Base-by-base conservation (phyloP, 2,888 invertebrate species). In the Andrena minutula region DNA sequence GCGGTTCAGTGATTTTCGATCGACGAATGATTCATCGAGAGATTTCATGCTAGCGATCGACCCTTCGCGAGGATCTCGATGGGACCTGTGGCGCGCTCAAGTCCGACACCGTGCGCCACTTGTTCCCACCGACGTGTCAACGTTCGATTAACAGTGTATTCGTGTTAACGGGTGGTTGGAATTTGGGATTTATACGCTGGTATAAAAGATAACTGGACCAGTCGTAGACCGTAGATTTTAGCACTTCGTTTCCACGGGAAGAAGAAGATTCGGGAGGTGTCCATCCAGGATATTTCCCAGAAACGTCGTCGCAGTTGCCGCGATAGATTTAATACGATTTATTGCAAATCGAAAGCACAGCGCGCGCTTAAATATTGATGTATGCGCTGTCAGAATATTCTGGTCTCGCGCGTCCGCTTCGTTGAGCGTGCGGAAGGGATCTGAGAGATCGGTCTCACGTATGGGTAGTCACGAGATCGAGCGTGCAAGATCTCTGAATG, bases 371-470 rank as follows among this genome's bases (percentile, higher is more conserved):
- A 78, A 75, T 78, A 78, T 78, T 66, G 77, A 78, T 78, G 60
- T 66, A 78, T 68, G 76, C 78, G 51, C 47, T 61, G 78, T 75
- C 78, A 68, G 76, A 76, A 79, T 69, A 75, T 77, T 60, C 64
- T 30, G 26, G 23, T n/a, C n/a, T 2, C 49, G 41, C 28, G 30
- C 49, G 61, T 51, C 3, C 23, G 61, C 51, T 23, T 20, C 64
- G 73, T 65, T 65, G 65, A n/a, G n/a, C 56, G 32, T 32, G n/a
- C 41, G 32, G 28, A 28, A 41, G 58, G 47, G 3, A 64, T n/a
- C 49, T 20, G 26, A 10, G 63, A 60, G 51, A 60, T 53, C 51
- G 49, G n/a, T 65, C 70, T 66, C 68, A 26, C 61, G 71, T 77
- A 78, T 68, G 70, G 49, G 16, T 66, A 16, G 61, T 66, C 66